Evolutionary conservation across 2,888 invertebrate species (phyloP), one percentile per base, ranked within the genome.

Genomic region (Scelioninae gen. 2): DNA sequence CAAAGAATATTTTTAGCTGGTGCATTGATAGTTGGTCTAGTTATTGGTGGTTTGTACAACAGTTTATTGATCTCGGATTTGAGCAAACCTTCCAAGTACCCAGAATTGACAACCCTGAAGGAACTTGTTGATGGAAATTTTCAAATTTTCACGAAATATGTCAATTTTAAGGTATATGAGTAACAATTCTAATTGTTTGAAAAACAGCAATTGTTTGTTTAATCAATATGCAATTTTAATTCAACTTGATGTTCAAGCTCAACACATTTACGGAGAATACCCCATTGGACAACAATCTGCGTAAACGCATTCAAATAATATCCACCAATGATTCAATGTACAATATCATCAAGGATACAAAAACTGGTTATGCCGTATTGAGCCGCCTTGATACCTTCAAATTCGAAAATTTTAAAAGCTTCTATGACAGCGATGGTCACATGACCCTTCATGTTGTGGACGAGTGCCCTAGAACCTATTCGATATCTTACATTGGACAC

Each of bases 121-220:
- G 77, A 81, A 4, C 79, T 82, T n/a, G 64, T 71, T 0, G 33
- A 78, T 3, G 74, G 79, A 0, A 78, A 78, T 10, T 28, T 75
- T 1, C 60, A 73, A 0, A 70, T 82, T 9, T 28, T 79, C 28
- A 82, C 82, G 2, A 82, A 79, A 45, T 82, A 81, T 25, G n/a
- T 45, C 1, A 82, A 83, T 15, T n/a, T 82, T 15, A 74, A 53
- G 41, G 71, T 60, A 57, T n/a, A n/a, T n/a, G n/a, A n/a, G n/a
- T n/a, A n/a, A n/a, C n/a, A n/a, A n/a, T n/a, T n/a, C n/a, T n/a
- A n/a, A n/a, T n/a, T n/a, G n/a, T n/a, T n/a, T n/a, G n/a, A n/a
- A n/a, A n/a, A n/a, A n/a, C n/a, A n/a, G n/a, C n/a, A n/a, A 33
- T 15, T 22, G 5, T 22, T 22, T 22, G 22, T 22, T 22, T 22